phyloP scores from a whole-genome alignment of 2,797 vertebrate genomes.

The Bradypus variegatus region DNA sequence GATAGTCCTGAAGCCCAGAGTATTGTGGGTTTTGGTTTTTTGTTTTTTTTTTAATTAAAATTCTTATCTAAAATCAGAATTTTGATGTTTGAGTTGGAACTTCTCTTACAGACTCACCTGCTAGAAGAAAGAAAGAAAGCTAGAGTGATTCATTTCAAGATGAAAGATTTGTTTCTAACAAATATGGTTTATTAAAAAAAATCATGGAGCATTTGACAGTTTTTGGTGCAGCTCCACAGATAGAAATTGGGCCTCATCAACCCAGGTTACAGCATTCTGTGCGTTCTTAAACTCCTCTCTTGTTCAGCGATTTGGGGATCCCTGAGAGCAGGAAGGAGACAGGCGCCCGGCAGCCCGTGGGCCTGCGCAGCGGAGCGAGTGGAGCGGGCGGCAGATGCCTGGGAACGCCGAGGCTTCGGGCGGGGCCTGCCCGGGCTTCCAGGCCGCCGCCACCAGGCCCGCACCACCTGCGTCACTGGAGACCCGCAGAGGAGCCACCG shows the following conservation, averaged over 20 bases:
- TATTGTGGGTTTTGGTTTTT: background rate
- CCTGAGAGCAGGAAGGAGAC: no score
- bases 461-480: no score
- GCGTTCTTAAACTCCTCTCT: background rate
- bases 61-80: background rate
- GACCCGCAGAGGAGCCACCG: no score
- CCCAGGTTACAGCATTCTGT: background rate
- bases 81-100: background rate
- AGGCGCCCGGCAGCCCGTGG: no score
- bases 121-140: background rate
- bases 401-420: no score
- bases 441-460: no score
- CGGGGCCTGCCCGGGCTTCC: no score
- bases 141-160: background rate
- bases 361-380: no score
- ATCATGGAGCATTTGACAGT: background rate
- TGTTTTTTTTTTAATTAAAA: background rate
- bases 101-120: background rate
- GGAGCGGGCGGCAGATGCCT: no score
- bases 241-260: background rate
- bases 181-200: background rate
- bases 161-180: background rate
- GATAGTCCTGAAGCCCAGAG: background rate
- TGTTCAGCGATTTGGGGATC: background rate
- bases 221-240: background rate